Evolutionary conservation across 2,888 invertebrate genomes (phyloP).

Genomic region (Hirtodrosophila duncani): DNA sequence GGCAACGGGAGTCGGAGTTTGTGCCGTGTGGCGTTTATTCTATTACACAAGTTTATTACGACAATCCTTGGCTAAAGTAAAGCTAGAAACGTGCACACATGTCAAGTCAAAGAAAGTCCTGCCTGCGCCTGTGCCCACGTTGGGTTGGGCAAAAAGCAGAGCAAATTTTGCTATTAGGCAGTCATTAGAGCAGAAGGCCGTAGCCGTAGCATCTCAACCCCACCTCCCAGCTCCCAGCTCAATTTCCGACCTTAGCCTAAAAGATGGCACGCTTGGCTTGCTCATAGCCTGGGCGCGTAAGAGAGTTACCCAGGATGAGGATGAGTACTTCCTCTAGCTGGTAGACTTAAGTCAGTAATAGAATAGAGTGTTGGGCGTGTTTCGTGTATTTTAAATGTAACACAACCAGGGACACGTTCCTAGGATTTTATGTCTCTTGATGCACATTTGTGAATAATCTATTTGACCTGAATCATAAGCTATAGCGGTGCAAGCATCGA

Average conservation of each 20-base stretch:
- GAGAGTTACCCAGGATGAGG: too few relatives aligned
- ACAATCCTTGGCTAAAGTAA: conserved; percentile 51
- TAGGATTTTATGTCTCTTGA: too few relatives aligned
- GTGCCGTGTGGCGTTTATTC: conserved; percentile 69
- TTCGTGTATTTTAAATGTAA: too few relatives aligned
- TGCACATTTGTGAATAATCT: too few relatives aligned
- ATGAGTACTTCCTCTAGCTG: too few relatives aligned
- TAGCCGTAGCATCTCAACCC: conserved; percentile 22
- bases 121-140: background rate
- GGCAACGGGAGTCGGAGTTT: conserved; percentile 60
- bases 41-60: conserved; percentile 74
- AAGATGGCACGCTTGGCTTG: conserved; percentile 46
- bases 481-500: too few relatives aligned
- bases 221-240: conserved; percentile 11
- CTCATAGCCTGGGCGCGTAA: conserved; percentile 40
- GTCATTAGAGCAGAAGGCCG: conserved; percentile 70
- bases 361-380: background rate
- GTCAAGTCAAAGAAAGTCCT: conserved; percentile 51
- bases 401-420: too few relatives aligned
- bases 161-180: conserved; percentile 70
- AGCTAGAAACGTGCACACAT: conserved; percentile 57
- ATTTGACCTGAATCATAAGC: too few relatives aligned
- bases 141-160: conserved; percentile 22
- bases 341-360: too few relatives aligned
- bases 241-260: conserved; percentile 12